phyloP scores from a whole-genome alignment of 2,113 vertebrate species.

The Sakesphorus luctuosus region DNA sequence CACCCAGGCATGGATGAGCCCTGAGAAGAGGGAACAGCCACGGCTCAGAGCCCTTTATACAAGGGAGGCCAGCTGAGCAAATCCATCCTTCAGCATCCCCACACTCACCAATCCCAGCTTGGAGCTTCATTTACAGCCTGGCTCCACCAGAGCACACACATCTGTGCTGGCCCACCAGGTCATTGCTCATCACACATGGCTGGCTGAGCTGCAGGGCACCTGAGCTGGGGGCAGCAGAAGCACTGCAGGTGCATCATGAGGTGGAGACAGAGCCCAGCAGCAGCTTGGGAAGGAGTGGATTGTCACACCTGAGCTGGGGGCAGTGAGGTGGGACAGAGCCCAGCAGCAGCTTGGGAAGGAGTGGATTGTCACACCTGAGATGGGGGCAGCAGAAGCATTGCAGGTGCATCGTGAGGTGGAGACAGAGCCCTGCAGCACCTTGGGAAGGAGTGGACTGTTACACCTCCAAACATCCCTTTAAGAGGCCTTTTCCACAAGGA shows the following conservation, averaged over 20 bases:
- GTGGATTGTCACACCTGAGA: no score
- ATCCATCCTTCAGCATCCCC: neutral
- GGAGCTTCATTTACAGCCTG: neutral
- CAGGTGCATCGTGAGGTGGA: neutral
- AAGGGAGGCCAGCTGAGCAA: neutral
- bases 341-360: no score
- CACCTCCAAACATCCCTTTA: neutral
- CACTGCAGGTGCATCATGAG: neutral
- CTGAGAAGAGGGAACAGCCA: neutral
- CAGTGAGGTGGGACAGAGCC: no score
- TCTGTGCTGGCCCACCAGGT: neutral
- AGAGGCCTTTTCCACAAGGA: neutral
- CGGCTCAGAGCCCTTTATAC: neutral
- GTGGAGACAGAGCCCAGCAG: no score
- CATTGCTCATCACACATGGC: neutral
- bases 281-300: no score
- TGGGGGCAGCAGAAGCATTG: neutral
- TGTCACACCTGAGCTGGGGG: no score
- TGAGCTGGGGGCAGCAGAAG: neutral
- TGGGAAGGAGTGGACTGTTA: neutral
- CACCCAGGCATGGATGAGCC: neutral
- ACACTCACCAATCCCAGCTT: neutral
- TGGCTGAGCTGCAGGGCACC: neutral
- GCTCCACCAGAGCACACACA: neutral
- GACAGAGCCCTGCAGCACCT: neutral